phyloP scores from a whole-genome alignment of 2,888 invertebrate genomes.

The Eupithecia dodoneata region DNA sequence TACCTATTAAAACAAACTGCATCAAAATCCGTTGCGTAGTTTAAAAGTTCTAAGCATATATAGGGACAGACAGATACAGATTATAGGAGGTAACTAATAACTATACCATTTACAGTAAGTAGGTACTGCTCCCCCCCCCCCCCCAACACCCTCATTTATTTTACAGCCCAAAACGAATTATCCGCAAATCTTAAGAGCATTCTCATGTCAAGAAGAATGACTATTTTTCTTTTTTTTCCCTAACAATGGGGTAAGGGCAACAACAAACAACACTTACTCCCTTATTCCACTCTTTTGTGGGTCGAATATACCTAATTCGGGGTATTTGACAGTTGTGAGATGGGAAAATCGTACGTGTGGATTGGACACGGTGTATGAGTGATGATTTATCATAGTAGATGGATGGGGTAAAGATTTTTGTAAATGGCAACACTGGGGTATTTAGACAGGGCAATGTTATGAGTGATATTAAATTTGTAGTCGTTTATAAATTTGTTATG shows the following conservation, averaged over 20 bases:
- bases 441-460: conserved; percentile 9
- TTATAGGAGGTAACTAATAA: not conserved
- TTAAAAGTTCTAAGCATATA: no score
- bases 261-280: conserved; percentile 53
- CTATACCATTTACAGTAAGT: not conserved
- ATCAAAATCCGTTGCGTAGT: no score
- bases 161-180: conserved; percentile 43
- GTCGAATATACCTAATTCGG: conserved; percentile 46
- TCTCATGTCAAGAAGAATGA: conserved; percentile 42
- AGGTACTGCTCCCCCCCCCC: conserved; percentile 21
- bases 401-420: conserved; percentile 12
- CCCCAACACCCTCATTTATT: conserved; percentile 35
- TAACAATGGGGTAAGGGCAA: conserved; percentile 37
- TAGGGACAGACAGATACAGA: no score
- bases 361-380: conserved; percentile 3
- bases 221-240: conserved; percentile 44
- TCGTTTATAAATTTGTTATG: not conserved
- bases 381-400: conserved; percentile 10
- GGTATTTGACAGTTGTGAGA: conserved; percentile 49
- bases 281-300: conserved; percentile 48
- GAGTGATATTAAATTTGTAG: not conserved
- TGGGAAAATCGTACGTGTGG: conserved; percentile 43
- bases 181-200: conserved; percentile 45
- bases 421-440: not conserved
- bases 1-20: no score